Base-by-base conservation (phyloP, 1,140 invertebrate species). In the Spodoptera frugiperda region DNA sequence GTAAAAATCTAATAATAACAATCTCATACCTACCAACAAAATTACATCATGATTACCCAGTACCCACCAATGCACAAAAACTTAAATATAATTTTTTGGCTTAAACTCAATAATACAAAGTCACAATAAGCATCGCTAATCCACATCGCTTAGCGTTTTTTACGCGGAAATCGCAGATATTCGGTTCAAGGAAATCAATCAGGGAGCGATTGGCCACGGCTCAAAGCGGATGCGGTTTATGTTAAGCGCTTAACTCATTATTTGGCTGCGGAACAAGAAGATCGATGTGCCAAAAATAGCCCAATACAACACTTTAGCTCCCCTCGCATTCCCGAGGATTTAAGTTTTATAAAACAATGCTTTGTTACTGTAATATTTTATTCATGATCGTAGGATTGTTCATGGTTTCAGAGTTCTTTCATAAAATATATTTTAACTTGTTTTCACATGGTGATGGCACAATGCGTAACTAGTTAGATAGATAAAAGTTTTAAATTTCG, bases 221-320 rank as follows among this genome's bases (percentile, higher is more conserved):
- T 79, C 80, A 82, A 78, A 78, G 67, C 80, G 85, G 85, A 85
- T 83, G 77, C 81, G 71, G 44, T 65, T 65, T 76, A 80, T 84
- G 79, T 81, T 86, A 85, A 83, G 82, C 79, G 83, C 87, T 90
- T 87, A 87, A 86, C 80, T 86, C 81, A 85, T 89, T 86, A 87
- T 78, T 80, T 78, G 77, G 75, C 76, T 68, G 79, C 67, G 72
- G 70, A 72, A 77, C 75, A 73, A 76, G 77, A 72, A 85, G 79
- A 87, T 83, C 75, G 85, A 87, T 87, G 86, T 82, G 83, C 87
- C 86, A 84, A 89, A 86, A 84, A 87, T 83, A 79, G 65, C 21
- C 73, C 61, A 48, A 33, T 65, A 59, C 51, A 77, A 51, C 46
- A 46, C 30, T 63, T 74, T 48, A 49, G 67, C 33, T 21, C 21